phyloP scores from a whole-genome alignment of 2,888 invertebrate genomes.

The Caenorhabditis angaria region DNA sequence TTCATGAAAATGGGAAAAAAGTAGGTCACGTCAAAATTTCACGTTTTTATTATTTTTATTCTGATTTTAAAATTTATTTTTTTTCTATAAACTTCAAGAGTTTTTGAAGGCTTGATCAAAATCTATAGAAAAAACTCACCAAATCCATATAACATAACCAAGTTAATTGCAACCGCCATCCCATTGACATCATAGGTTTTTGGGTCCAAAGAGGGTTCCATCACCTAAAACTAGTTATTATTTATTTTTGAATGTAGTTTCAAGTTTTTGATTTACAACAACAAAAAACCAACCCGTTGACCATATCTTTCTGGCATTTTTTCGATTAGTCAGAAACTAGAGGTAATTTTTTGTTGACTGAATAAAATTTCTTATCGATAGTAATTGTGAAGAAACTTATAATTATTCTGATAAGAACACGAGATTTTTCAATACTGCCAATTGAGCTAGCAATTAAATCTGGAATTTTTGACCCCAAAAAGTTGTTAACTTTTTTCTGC shows the following conservation, averaged over 20 bases:
- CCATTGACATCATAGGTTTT: constrained; percentile 36
- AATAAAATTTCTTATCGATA: no score
- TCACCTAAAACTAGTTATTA: constrained; percentile 30
- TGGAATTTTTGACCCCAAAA: no score
- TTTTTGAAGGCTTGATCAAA: not conserved
- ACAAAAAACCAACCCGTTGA: not conserved
- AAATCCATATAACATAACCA: constrained; percentile 51
- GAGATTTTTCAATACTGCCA: no score
- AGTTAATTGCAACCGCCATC: constrained; percentile 40
- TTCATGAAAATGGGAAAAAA: not conserved
- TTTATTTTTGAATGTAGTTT: constrained; percentile 76
- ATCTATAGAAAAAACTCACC: constrained; percentile 27
- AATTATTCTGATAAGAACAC: no score
- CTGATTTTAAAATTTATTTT: not conserved
- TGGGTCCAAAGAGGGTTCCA: constrained; percentile 45
- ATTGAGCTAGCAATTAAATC: no score
- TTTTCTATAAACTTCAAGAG: no score
- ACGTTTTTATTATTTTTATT: not conserved
- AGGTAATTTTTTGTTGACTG: no score
- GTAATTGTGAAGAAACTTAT: no score
- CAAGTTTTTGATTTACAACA: not conserved
- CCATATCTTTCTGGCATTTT: not conserved
- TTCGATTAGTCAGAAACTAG: not conserved
- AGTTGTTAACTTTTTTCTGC: no score
- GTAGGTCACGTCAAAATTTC: not conserved